A percentile compares a stretch with the other conserved stretches of the same genome.
phyloP scores from a whole-genome alignment of 1,140 invertebrate species.

The Pomacea maculata region DNA sequence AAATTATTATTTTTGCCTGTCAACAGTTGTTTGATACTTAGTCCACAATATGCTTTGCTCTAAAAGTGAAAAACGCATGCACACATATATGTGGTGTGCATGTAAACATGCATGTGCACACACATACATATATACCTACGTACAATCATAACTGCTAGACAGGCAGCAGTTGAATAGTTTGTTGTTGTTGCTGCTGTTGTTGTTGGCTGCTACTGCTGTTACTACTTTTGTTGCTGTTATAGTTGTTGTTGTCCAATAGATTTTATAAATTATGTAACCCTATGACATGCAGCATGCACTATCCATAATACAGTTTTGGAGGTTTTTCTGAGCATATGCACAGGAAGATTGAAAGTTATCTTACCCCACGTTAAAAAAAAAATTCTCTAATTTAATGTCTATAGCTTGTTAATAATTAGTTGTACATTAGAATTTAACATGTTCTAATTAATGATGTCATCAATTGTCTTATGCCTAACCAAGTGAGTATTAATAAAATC shows the following conservation, averaged over 20 bases:
- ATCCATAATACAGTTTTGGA: not conserved
- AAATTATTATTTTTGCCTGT: no score
- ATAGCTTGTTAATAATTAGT: no score
- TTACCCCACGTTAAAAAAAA: not conserved
- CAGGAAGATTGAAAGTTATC: not conserved
- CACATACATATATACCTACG: not conserved
- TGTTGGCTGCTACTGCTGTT: not conserved
- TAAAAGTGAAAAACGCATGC: not conserved
- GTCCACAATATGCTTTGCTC: no score
- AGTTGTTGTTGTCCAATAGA: not conserved
- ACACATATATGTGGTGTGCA: not conserved
- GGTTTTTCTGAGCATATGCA: not conserved
- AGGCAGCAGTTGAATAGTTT: not conserved
- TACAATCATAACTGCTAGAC: not conserved
- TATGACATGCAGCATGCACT: not conserved
- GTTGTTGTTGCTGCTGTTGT: not conserved
- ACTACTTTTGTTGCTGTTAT: not conserved
- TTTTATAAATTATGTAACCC: not conserved
- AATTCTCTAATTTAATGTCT: not conserved
- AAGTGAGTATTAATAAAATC: not conserved
- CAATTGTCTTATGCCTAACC: no score
- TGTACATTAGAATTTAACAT: no score
- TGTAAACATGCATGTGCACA: not conserved
- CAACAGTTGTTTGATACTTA: no score
- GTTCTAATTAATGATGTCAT: no score